Conservation (phyloP, 2,888 invertebrate genomes). For the Abrostola tripartita region DNA sequence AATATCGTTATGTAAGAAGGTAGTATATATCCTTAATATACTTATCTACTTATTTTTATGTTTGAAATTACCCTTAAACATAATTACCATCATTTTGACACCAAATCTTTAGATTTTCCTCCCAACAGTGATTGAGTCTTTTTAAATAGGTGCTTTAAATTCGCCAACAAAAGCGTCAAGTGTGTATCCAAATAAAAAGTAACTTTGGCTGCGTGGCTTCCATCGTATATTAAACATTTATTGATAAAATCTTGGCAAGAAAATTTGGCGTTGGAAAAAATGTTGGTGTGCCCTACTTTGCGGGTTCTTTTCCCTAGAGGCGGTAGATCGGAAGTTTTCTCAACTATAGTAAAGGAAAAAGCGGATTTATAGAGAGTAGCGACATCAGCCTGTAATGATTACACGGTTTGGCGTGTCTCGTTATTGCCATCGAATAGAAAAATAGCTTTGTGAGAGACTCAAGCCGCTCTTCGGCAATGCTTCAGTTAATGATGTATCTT, state of each 20-base stretch:
- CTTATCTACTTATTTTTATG: too few species aligned
- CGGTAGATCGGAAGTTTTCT: constrained; percentile 30
- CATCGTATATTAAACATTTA: constrained; percentile 18
- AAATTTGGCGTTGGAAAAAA: constrained; percentile 15
- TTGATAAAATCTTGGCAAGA: constrained; percentile 18
- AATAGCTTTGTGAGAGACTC: constrained; percentile 23
- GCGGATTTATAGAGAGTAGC: constrained; percentile 7
- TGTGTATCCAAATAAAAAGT: constrained; percentile 8
- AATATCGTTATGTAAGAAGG: too few species aligned
- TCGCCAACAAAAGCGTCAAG: background rate
- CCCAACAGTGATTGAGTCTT: too few species aligned
- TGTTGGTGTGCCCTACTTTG: constrained; percentile 19
- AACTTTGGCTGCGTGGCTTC: constrained; percentile 3
- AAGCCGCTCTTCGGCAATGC: constrained; percentile 5
- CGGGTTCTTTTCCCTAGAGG: constrained; percentile 33
- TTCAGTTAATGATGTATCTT: constrained; percentile 16
- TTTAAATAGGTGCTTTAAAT: constrained; percentile 6
- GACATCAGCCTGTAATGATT: constrained; percentile 37
- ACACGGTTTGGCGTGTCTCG: constrained; percentile 21
- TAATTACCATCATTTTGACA: too few species aligned
- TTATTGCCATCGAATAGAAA: constrained; percentile 28
- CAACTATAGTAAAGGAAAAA: constrained; percentile 30
- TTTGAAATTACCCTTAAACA: too few species aligned
- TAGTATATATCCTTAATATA: too few species aligned
- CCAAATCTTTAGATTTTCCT: too few species aligned